phyloP scores from a whole-genome alignment of 2,888 invertebrate species.

The Rhogogaster chlorosoma region DNA sequence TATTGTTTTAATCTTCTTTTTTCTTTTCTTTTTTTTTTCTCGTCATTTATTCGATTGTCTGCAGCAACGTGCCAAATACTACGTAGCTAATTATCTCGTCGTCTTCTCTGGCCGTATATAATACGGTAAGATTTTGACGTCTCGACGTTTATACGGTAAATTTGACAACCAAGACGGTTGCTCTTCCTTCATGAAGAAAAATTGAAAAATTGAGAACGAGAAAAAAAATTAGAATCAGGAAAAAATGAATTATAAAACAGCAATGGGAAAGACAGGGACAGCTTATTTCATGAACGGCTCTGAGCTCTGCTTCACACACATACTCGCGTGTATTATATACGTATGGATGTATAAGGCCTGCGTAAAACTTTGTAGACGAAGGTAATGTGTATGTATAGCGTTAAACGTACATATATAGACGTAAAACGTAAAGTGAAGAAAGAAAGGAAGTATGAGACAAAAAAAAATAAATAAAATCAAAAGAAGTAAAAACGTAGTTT shows the following conservation, averaged over 20 bases:
- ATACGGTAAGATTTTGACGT: not conserved
- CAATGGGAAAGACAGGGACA: not conserved
- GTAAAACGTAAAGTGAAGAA: too few relatives aligned
- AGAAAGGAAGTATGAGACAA: not conserved
- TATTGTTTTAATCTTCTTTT: not conserved
- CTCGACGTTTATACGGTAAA: not conserved
- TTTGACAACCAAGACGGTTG: not conserved
- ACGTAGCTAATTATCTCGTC: not conserved
- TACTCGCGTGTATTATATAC: not conserved
- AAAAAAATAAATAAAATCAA: not conserved
- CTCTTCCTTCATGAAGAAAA: not conserved
- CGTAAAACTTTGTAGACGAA: not conserved
- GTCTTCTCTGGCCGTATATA: not conserved
- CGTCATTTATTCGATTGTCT: not conserved
- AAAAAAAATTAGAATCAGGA: not conserved
- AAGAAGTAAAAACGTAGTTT: not conserved
- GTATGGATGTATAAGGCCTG: not conserved
- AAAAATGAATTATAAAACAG: not conserved
- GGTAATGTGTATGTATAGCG: not conserved
- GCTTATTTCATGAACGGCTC: not conserved
- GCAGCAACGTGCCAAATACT: not conserved
- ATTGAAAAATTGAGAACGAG: not conserved
- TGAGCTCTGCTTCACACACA: not conserved
- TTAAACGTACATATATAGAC: not conserved
- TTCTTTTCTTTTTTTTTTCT: not conserved